Percentiles rank a stretch among this genome's conserved stretches.
These are phyloP conservation scores for Mythimna impura DNA, from an alignment of 2,888 invertebrate genomes.

Conservation along the genomic window DNA sequence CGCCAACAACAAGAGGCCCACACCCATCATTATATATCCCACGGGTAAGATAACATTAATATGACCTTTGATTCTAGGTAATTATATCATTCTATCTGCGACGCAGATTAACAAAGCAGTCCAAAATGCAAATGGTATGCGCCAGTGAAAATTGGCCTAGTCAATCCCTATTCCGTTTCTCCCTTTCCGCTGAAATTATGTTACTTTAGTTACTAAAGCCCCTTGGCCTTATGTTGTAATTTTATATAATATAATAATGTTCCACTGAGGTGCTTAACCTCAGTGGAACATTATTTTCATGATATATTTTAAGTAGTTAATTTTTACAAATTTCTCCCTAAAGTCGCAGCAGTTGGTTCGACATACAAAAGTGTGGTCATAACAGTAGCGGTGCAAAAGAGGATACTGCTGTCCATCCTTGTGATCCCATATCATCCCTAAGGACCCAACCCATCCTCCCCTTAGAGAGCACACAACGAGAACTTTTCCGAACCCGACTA, in stretches of 20 bases:
- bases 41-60: slow-evolving; percentile 61
- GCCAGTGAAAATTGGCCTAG: no score
- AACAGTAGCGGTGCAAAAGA: neutral
- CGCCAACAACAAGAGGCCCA: slow-evolving; percentile 92
- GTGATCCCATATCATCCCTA: neutral
- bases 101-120: neutral
- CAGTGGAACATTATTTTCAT: no score
- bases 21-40: slow-evolving; percentile 90
- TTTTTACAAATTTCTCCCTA: no score
- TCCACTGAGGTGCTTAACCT: no score
- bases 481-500: neutral
- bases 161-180: no score
- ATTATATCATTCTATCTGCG: neutral
- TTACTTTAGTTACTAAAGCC: no score
- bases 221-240: no score
- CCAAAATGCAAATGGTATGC: no score
- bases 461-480: neutral
- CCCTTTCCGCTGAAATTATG: neutral
- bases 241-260: no score
- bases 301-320: neutral
- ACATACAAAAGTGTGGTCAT: neutral
- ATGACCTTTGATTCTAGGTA: neutral
- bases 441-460: no score
- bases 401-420: neutral
- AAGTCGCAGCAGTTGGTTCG: neutral